A percentile compares a stretch with the other conserved stretches of the same genome.
Conservation (phyloP, 2,888 invertebrate species). For the Lepidochrysops patricia region DNA sequence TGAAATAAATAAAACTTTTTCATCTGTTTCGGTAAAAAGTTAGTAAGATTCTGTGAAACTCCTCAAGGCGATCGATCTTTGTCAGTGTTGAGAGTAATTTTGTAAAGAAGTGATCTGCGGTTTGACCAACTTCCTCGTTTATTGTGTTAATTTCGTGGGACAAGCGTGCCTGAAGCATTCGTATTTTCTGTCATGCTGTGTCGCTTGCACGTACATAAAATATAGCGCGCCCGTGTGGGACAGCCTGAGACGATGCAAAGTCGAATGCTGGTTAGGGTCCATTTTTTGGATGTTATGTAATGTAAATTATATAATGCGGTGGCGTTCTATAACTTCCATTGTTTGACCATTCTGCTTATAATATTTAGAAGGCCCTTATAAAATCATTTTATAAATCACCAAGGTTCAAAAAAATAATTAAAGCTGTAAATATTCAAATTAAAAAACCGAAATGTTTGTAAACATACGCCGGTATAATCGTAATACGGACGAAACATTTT, state of each 20-base stretch:
- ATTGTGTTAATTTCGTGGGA: not conserved
- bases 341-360: no score
- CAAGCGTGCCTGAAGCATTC: not conserved
- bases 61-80: not conserved
- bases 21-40: not conserved
- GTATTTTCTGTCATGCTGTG: not conserved
- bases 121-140: not conserved
- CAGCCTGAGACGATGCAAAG: no score
- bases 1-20: not conserved
- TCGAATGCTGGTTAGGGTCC: no score
- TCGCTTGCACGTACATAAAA: no score
- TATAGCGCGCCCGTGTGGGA: no score
- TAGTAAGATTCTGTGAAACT: not conserved
- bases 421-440: no score
- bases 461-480: not conserved
- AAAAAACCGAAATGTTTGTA: not conserved
- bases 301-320: not conserved
- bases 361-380: no score
- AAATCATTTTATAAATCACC: no score
- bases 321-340: no score
- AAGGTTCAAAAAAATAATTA: no score
- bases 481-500: not conserved
- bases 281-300: not conserved
- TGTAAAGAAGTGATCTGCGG: slow-evolving; percentile 36
- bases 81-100: slow-evolving; percentile 33